phyloP scores from a whole-genome alignment of 2,797 vertebrate species.

The Anabas testudineus region DNA sequence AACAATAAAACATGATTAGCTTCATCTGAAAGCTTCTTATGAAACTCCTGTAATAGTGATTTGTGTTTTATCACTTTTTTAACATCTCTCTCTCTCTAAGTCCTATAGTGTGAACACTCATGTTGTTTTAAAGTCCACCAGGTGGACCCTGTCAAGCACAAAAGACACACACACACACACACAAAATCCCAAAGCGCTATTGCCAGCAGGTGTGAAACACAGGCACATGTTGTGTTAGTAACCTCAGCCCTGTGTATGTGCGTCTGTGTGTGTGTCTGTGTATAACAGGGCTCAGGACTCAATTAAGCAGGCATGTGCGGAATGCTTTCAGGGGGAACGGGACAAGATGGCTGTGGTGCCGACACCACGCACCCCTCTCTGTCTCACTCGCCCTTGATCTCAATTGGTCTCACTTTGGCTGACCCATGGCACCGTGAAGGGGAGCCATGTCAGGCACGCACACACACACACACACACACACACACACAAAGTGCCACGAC shows the following conservation, averaged over 20 bases:
- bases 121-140: slow-evolving; percentile 66
- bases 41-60: not conserved
- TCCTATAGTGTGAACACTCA: slow-evolving; percentile 65
- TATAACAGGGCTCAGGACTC: slow-evolving; percentile 82
- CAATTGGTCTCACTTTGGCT: slow-evolving; percentile 80
- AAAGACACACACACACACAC: slow-evolving; percentile 33
- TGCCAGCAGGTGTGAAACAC: slow-evolving; percentile 70
- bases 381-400: slow-evolving; percentile 81
- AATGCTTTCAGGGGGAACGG: slow-evolving; percentile 84
- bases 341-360: slow-evolving; percentile 77
- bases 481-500: slow-evolving; percentile 67
- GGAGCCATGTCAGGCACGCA: slow-evolving; percentile 68
- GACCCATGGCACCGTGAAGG: slow-evolving; percentile 79
- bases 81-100: slow-evolving; percentile 12
- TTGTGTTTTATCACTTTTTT: not conserved
- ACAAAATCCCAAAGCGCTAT: slow-evolving; percentile 55
- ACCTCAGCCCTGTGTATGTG: slow-evolving; percentile 71
- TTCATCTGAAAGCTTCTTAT: not conserved
- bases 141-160: slow-evolving; percentile 58
- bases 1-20: too few species aligned
- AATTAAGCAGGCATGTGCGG: slow-evolving; percentile 84
- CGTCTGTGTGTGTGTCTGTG: slow-evolving; percentile 55
- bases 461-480: too few species aligned
- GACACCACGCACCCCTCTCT: slow-evolving; percentile 69
- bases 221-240: slow-evolving; percentile 80